Evolutionary conservation across 2,797 vertebrate species (phyloP).

Genomic region (Syngnathus rostellatus): DNA sequence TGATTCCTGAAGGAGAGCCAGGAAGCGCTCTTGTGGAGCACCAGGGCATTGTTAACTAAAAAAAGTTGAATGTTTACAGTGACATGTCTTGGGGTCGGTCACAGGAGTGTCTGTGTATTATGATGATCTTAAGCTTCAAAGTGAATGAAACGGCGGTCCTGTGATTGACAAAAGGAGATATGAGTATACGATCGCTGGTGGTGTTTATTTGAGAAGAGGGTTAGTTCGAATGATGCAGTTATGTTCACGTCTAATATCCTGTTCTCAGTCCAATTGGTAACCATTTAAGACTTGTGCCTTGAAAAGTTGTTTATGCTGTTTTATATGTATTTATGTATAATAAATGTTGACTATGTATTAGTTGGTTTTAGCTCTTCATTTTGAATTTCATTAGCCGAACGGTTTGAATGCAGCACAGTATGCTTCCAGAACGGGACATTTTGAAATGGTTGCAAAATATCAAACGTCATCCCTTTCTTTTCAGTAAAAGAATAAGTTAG

Average conservation of each 20-base stretch:
- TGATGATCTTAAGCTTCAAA: slow-evolving; percentile 38
- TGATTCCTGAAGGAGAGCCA: not conserved
- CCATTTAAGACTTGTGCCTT: slow-evolving; percentile 38
- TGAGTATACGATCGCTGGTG: slow-evolving; percentile 3
- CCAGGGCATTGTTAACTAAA: not conserved
- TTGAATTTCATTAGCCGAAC: not conserved
- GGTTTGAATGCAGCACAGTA: no score
- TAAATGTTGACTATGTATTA: slow-evolving; percentile 48
- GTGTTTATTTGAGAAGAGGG: slow-evolving; percentile 10
- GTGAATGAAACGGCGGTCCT: slow-evolving; percentile 38
- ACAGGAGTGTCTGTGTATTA: not conserved
- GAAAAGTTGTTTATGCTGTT: slow-evolving; percentile 49
- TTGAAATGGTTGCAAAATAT: not conserved
- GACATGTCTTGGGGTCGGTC: no score
- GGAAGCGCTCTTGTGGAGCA: not conserved
- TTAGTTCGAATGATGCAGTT: not conserved
- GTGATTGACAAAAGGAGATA: slow-evolving; percentile 29
- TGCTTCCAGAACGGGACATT: not conserved
- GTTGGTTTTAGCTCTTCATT: not conserved
- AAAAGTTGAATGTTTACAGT: not conserved
- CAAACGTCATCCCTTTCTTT: not conserved
- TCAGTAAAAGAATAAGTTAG: not conserved
- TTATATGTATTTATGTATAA: slow-evolving; percentile 70
- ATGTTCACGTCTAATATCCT: not conserved
- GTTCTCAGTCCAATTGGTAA: slow-evolving; percentile 23